phyloP scores from a whole-genome alignment of 2,797 vertebrate genomes.

The Spheniscus humboldti region DNA sequence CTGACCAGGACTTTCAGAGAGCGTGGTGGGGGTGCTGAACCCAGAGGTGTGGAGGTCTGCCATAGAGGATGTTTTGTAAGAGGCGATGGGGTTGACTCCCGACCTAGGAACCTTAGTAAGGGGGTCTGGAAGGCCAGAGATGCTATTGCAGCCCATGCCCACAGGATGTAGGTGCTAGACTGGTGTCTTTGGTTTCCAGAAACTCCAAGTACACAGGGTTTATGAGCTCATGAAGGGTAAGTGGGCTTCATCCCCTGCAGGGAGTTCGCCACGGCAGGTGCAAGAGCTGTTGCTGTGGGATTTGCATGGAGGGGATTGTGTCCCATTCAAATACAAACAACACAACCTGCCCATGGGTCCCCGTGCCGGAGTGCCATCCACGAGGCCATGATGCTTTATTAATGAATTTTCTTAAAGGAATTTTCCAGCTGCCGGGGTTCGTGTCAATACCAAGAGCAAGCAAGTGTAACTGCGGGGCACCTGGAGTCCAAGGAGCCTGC shows the following conservation, averaged over 20 bases:
- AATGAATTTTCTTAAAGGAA: neutral
- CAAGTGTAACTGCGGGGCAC: neutral
- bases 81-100: neutral
- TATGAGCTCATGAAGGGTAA: neutral
- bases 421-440: neutral
- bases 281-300: neutral
- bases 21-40: accelerated
- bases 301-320: neutral
- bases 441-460: neutral
- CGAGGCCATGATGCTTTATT: neutral
- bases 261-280: neutral
- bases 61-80: too few relatives aligned
- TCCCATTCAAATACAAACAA: neutral
- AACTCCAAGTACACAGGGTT: neutral
- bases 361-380: neutral
- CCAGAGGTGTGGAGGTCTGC: too few relatives aligned
- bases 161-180: neutral
- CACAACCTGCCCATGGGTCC: too few relatives aligned
- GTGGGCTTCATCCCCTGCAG: neutral
- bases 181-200: neutral
- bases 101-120: neutral
- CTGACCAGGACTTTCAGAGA: neutral
- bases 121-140: neutral
- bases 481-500: neutral
- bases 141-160: neutral